Conservation (phyloP, 2,797 vertebrate genomes). For the Falco concolor region DNA sequence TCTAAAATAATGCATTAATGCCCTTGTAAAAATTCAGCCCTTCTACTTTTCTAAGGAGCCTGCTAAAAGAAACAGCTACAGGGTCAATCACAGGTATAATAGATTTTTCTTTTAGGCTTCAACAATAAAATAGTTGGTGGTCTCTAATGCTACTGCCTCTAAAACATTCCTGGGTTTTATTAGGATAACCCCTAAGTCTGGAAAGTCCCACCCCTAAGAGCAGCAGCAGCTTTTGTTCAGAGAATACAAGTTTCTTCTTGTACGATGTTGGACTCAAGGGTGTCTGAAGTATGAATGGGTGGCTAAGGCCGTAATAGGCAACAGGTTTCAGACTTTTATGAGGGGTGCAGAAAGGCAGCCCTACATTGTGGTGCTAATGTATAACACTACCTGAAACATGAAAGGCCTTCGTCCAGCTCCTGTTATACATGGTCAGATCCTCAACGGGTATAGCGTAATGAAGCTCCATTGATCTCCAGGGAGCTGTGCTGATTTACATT, state of each 20-base stretch:
- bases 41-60: slow-evolving; percentile 23
- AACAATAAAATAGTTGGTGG: slow-evolving; percentile 74
- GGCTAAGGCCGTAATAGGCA: slow-evolving; percentile 45
- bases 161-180: slow-evolving; percentile 75
- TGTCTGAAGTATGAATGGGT: slow-evolving; percentile 50
- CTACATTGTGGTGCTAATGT: slow-evolving; percentile 31
- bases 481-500: neutral
- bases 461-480: neutral
- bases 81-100: slow-evolving; percentile 26
- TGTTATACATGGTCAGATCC: neutral
- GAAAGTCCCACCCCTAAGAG: slow-evolving; percentile 64
- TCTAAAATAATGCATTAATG: neutral
- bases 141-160: slow-evolving; percentile 68
- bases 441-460: neutral
- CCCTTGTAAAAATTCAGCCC: slow-evolving; percentile 12
- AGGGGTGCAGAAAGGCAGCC: neutral
- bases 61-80: slow-evolving; percentile 45
- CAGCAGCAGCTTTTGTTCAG: slow-evolving; percentile 66
- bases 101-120: slow-evolving; percentile 63
- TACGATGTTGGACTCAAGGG: slow-evolving; percentile 40
- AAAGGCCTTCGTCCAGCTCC: neutral
- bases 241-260: slow-evolving; percentile 68
- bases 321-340: slow-evolving; percentile 53
- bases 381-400: slow-evolving; percentile 45
- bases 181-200: slow-evolving; percentile 72